Evolutionary conservation across 2,797 vertebrate genomes (phyloP).

Genomic region (Florisuga fusca): DNA sequence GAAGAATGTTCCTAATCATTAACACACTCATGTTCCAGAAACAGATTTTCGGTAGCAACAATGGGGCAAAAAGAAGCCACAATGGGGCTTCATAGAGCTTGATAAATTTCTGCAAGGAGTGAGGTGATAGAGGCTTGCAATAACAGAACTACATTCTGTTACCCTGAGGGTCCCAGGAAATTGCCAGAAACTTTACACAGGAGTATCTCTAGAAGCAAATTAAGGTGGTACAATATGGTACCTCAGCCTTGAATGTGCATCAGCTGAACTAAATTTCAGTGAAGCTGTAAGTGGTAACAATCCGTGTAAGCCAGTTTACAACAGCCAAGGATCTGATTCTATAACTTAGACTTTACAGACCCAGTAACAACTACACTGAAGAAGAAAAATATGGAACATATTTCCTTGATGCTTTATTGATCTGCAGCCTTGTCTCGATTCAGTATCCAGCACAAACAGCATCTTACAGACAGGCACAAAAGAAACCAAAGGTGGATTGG

Average conservation of each 20-base stretch:
- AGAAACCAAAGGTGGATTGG: neutral
- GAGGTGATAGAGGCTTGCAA: neutral
- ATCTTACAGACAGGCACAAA: neutral
- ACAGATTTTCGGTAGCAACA: neutral
- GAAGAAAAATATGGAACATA: neutral
- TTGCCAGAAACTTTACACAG: neutral
- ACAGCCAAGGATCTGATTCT: neutral
- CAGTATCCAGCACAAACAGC: neutral
- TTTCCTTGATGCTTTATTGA: neutral
- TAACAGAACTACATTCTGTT: neutral
- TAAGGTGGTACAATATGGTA: neutral
- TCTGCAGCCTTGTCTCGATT: neutral
- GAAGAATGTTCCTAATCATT: neutral
- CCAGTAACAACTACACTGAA: neutral
- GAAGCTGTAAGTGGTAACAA: neutral
- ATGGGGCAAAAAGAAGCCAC: neutral
- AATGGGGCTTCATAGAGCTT: neutral
- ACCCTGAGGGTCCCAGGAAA: neutral
- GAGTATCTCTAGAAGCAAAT: neutral
- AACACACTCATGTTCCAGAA: neutral
- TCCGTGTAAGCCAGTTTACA: neutral
- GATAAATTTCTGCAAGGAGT: neutral
- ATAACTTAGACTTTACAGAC: neutral
- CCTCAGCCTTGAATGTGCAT: accelerated
- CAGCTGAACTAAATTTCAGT: neutral